Conservation (phyloP, 2,797 vertebrate genomes). For the Micrastur ruficollis region DNA sequence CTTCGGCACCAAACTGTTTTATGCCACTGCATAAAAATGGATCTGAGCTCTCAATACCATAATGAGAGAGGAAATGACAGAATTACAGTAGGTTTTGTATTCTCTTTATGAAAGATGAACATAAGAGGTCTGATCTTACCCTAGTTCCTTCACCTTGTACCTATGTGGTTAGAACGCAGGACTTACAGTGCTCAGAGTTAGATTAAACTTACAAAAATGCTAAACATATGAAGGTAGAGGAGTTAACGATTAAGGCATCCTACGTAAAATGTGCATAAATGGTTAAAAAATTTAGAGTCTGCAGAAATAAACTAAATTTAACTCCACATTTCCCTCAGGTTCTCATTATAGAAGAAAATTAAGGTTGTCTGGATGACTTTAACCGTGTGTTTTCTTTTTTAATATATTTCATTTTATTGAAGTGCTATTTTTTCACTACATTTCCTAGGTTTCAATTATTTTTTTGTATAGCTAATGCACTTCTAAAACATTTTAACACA, state of each 20-base stretch:
- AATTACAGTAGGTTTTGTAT: neutral
- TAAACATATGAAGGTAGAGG: neutral
- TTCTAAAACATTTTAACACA: constrained; percentile 1
- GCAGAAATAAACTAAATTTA: constrained; percentile 2
- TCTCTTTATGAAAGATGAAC: neutral
- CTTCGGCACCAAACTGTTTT: neutral
- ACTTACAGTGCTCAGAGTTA: neutral
- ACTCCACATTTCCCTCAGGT: constrained; percentile 22
- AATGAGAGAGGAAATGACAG: constrained; percentile 5
- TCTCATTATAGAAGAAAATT: constrained; percentile 31
- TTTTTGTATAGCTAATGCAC: neutral
- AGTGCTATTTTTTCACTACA: neutral
- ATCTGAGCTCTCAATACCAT: neutral
- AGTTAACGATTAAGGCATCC: neutral
- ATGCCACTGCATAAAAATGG: neutral
- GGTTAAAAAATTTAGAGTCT: neutral
- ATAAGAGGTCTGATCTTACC: neutral
- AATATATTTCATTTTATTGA: neutral
- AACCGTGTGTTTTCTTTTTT: neutral
- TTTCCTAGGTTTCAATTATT: constrained; percentile 12
- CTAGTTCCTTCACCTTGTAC: neutral
- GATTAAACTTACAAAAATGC: neutral
- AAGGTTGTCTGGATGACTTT: neutral
- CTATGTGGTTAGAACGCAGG: neutral
- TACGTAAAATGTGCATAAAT: neutral